These are phyloP conservation scores for Peucedramus taeniatus DNA, from an alignment of 2,113 vertebrate genomes.

Conservation along the genomic window DNA sequence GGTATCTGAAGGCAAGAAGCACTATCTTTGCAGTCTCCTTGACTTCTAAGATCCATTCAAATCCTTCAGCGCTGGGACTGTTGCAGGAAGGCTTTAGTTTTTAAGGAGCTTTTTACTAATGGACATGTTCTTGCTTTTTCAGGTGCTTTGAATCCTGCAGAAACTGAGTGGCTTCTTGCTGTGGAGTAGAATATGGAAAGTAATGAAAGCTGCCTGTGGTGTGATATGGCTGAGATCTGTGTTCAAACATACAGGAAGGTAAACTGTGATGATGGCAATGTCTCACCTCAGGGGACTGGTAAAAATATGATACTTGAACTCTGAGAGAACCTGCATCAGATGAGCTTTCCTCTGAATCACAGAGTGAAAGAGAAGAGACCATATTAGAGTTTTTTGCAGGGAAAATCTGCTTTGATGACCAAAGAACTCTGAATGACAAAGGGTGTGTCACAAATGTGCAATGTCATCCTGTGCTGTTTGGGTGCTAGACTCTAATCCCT, in stretches of 20 bases:
- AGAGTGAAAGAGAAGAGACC: not conserved
- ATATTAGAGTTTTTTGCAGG: not conserved
- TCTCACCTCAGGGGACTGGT: not conserved
- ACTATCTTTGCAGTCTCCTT: not conserved
- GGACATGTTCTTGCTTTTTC: not conserved
- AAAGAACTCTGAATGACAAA: not conserved
- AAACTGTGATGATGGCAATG: not conserved
- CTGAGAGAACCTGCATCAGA: not conserved
- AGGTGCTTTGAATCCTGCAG: not conserved
- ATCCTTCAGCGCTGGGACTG: not conserved
- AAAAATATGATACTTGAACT: not conserved
- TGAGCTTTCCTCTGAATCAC: not conserved
- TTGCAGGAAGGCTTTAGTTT: not conserved
- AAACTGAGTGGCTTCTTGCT: not conserved
- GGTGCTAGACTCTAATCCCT: not conserved
- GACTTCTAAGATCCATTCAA: not conserved
- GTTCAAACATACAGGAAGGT: not conserved
- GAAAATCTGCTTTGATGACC: not conserved
- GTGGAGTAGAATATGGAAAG: not conserved
- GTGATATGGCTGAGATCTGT: not conserved
- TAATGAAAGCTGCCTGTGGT: not conserved
- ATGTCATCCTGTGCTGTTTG: not conserved
- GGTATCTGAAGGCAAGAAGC: not conserved
- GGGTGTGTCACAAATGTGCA: not conserved
- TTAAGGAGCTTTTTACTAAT: not conserved